These are phyloP conservation scores for Crotalus horridus DNA, from an alignment of 2,113 vertebrate genomes.

Conservation along the genomic window DNA sequence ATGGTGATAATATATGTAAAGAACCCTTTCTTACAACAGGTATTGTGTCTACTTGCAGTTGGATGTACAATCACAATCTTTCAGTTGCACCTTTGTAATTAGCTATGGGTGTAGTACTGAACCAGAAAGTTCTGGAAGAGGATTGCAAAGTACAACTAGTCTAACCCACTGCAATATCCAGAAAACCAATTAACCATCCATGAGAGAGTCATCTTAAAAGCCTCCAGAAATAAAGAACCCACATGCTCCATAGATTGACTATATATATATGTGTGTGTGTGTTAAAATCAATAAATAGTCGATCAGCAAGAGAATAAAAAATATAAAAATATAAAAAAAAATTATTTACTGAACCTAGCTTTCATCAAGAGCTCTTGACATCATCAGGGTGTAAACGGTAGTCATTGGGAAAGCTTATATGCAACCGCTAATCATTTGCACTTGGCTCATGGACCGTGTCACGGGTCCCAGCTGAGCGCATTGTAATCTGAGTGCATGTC, in stretches of 20 bases:
- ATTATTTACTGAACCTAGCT: no score
- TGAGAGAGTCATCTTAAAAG: not conserved
- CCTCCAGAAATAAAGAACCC: not conserved
- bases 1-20: not conserved
- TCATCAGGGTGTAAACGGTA: no score
- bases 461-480: no score
- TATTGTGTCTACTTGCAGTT: not conserved
- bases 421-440: no score
- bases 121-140: not conserved
- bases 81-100: not conserved
- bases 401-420: no score
- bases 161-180: not conserved
- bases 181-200: not conserved
- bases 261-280: not conserved
- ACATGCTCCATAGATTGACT: not conserved
- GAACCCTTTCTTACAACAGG: not conserved
- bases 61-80: not conserved
- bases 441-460: no score
- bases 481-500: no score
- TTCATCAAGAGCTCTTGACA: no score
- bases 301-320: no score
- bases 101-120: not conserved
- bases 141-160: not conserved
- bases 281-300: no score
- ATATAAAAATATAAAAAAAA: no score